Base-by-base conservation (phyloP, 2,888 invertebrate species). In the Latrodectus elegans region DNA sequence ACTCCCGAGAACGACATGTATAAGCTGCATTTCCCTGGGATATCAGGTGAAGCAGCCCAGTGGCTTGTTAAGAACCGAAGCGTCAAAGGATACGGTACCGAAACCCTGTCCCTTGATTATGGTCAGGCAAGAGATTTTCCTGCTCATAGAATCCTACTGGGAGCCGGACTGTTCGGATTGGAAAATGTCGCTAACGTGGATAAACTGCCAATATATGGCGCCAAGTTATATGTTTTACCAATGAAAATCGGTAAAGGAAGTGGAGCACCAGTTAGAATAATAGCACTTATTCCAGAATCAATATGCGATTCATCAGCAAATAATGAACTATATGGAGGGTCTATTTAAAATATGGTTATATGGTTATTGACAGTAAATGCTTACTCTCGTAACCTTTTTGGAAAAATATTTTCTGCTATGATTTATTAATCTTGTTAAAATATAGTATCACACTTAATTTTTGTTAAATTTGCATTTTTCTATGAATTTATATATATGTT, bases 21-120 rank as follows among this genome's bases (percentile, higher is more conserved):
- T 10, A 75, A 86, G 12, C 65, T 89, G 6, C 88, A 87, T 55
- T 89, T 92, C 91, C 89, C 90, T 93, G 94, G 94, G 55, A 89
- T 95, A 71, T 94, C 94, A 71, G 93, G 92, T 89, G 94, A 94
- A 72, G 93, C 95, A 17, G 94, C 94, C 0, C 92, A 93, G 83
- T 95, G 94, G 94, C 93, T 95, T 89, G 93, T 93, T 0, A 92
- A 93, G 0, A 92, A 94, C 72, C 93, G 93, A 14, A 93, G 93
- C 89, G 93, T 95, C 88, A 93, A 94, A 1, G 95, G 95, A 0
- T 93, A 95, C 1, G 95, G 94, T 0, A 93, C 94, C 0, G 95
- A 95, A 91, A 94, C 94, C 0, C 93, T 95, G 0, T 94, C 95
- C 14, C 92, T 94, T 1, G 95, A 95, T 92, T 93, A 93, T 0